Evolutionary conservation across 2,888 invertebrate species (phyloP), one percentile per base, ranked within the genome.

Genomic region (Prosapia bicincta): DNA sequence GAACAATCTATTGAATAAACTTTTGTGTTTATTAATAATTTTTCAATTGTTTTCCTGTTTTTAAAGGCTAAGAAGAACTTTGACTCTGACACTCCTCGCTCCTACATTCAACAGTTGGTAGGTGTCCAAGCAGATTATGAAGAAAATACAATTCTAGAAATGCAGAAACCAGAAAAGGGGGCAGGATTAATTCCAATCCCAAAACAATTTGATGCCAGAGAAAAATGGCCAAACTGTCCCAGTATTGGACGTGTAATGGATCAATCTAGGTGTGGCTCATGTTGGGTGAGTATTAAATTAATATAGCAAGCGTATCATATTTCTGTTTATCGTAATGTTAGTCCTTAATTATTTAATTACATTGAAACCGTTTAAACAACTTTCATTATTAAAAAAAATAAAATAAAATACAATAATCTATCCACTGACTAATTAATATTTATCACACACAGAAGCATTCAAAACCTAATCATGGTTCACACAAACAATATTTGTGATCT

Each of bases 271-370:
- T 54, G 54, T 20, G 54, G 54, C 20, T 54, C 54, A 20, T 54
- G 54, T 54, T 54, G 54, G 54, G 54, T 32, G 20, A 70, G 28
- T 70, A 26, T n/a, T n/a, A n/a, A n/a, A n/a, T n/a, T n/a, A n/a
- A n/a, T n/a, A n/a, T n/a, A n/a, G n/a, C n/a, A n/a, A n/a, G n/a
- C n/a, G n/a, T n/a, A n/a, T n/a, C n/a, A n/a, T n/a, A n/a, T n/a
- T n/a, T n/a, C n/a, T n/a, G n/a, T n/a, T n/a, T n/a, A n/a, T n/a
- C n/a, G n/a, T n/a, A n/a, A n/a, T n/a, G n/a, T n/a, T n/a, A n/a
- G n/a, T n/a, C n/a, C n/a, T n/a, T n/a, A n/a, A n/a, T n/a, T n/a
- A n/a, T n/a, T n/a, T n/a, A n/a, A n/a, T n/a, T n/a, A n/a, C n/a
- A n/a, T n/a, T n/a, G n/a, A n/a, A n/a, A n/a, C n/a, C n/a, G n/a